Evolutionary conservation across 1,140 invertebrate species (phyloP).

Genomic region (Brachionus sp.): DNA sequence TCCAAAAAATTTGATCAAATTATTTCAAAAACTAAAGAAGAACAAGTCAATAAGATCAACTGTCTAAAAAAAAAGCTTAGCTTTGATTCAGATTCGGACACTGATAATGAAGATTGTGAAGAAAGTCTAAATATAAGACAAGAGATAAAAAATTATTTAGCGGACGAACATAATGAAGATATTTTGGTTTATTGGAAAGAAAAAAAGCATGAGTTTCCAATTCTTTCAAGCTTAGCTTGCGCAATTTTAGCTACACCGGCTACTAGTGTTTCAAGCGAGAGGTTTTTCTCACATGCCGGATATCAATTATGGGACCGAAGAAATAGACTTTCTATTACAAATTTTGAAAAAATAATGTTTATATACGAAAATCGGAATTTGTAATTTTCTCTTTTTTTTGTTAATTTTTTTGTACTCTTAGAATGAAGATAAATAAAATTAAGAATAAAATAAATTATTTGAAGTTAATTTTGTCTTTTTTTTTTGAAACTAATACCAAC

Average conservation of each 20-base stretch:
- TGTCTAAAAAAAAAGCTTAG: no score
- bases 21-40: no score
- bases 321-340: background rate
- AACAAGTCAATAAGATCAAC: no score
- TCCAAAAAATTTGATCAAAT: no score
- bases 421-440: no score
- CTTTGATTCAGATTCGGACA: background rate
- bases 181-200: background rate
- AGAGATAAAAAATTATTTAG: conserved; percentile 11
- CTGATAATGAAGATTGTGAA: background rate
- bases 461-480: no score
- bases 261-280: background rate
- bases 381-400: background rate
- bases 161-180: background rate
- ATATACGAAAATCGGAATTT: background rate
- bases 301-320: background rate
- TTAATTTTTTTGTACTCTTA: background rate
- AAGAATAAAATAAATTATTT: no score
- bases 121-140: background rate
- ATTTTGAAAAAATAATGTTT: background rate
- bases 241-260: background rate
- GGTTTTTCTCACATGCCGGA: background rate
- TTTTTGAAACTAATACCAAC: no score
- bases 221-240: background rate
- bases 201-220: background rate